Evolutionary conservation across 2,888 invertebrate species (phyloP), one percentile per base, ranked within the genome.

Genomic region (Exocentrus adspersus): DNA sequence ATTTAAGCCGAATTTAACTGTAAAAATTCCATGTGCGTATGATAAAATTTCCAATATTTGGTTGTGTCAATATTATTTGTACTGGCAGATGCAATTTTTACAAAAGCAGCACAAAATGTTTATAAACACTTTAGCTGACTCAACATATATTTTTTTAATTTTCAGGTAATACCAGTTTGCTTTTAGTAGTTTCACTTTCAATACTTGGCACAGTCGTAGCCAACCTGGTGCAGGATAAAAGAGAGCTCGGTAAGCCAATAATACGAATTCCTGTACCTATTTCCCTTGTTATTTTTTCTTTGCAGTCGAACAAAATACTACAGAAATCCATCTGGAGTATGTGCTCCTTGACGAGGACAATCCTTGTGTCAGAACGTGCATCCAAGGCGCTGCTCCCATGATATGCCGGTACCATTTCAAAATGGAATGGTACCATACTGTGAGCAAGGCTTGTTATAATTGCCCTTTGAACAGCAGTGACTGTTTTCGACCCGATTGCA

Each of bases 361-460:
- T 57, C 89, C 90, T 0, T 93, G 93, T 79, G 83, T 86, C 21
- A 87, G 93, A 72, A 84, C 85, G 73, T 93, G 93, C 78, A 82
- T 77, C 17, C 85, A 85, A 65, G 87, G 85, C 0, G 84, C 78
- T 1, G 84, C 86, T 4, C 86, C 89, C 1, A 89, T 89, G 88
- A 85, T 86, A 19, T 93, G 93, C 75, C 85, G 87, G 60, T 94
- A 92, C 77, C 85, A 86, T 72, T 93, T 93, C 74, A 85, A 85
- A n/a, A 76, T 93, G 3, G 95, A 95, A 79, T 91, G 90, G 87
- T 95, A 94, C 81, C 88, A 91, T 71, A 91, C 93, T 0, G 88
- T 94, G 86, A 93, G 94, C 78, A 95, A 95, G 80, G 95, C 95
- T 0, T 96, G 96, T 75, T 93, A 87, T 77, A 84, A 90, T 73